Conservation (phyloP, 2,888 invertebrate genomes). For the Caradrina clavipalpis region DNA sequence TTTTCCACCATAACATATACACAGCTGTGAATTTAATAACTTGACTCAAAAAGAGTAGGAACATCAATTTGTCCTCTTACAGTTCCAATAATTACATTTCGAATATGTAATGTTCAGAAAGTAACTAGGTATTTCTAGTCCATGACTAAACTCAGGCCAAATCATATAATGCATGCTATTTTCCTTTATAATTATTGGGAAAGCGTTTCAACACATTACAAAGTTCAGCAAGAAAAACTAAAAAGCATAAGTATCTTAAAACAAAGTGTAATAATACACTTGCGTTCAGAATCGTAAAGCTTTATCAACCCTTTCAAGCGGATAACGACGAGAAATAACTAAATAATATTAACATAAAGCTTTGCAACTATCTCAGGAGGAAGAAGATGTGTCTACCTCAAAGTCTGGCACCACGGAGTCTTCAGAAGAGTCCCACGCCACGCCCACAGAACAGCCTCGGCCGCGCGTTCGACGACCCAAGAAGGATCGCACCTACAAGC, state of each 20-base stretch:
- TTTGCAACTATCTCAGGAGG: constrained; percentile 70
- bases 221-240: not conserved
- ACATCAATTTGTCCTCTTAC: too few relatives aligned
- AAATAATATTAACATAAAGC: not conserved
- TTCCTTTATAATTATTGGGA: not conserved
- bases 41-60: not conserved
- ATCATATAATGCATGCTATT: constrained; percentile 8
- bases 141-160: too few relatives aligned
- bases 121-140: too few relatives aligned
- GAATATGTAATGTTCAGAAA: too few relatives aligned
- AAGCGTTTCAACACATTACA: not conserved
- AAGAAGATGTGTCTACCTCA: constrained; percentile 84
- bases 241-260: too few relatives aligned
- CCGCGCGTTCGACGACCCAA: constrained; percentile 77
- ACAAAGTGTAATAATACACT: too few relatives aligned
- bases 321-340: not conserved
- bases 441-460: constrained; percentile 66
- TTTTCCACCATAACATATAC: not conserved
- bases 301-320: not conserved
- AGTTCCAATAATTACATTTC: too few relatives aligned
- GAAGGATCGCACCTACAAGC: constrained; percentile 84
- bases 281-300: not conserved
- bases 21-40: not conserved
- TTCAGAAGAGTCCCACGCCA: constrained; percentile 70
- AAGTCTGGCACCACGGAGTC: constrained; percentile 77